Evolutionary conservation across 2,113 vertebrate genomes (phyloP).

Genomic region (Baryphthengus martii): DNA sequence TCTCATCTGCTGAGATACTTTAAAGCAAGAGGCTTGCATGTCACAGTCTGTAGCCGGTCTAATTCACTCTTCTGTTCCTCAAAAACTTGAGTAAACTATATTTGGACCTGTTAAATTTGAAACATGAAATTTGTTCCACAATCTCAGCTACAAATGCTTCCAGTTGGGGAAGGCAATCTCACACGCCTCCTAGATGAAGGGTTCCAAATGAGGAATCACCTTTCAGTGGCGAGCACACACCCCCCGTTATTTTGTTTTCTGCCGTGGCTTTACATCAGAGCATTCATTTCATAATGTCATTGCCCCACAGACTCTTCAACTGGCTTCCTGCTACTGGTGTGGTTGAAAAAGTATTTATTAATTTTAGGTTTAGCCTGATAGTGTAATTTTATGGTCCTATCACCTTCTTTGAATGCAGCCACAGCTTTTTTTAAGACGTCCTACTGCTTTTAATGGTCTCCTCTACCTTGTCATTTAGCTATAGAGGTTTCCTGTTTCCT

Average conservation of each 20-base stretch:
- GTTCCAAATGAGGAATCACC: not conserved
- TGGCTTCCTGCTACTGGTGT: not conserved
- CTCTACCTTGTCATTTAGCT: constrained; percentile 4
- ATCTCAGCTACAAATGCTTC: not conserved
- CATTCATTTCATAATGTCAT: rapidly evolving
- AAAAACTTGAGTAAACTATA: not conserved
- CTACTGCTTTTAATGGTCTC: not conserved
- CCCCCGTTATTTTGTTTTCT: not conserved
- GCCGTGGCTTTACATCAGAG: not conserved
- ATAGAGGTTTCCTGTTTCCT: not conserved
- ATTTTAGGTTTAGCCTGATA: not conserved
- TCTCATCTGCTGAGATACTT: not conserved
- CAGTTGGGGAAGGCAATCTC: not conserved
- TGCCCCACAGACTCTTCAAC: not conserved
- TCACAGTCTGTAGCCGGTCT: not conserved
- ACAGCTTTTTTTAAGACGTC: not conserved
- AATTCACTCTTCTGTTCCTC: not conserved
- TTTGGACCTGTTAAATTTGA: not conserved
- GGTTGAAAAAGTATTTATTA: not conserved
- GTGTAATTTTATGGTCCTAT: not conserved
- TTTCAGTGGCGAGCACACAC: not conserved
- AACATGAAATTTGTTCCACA: not conserved
- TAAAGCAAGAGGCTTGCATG: not conserved
- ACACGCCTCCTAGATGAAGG: not conserved
- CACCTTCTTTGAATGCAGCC: not conserved